phyloP scores from a whole-genome alignment of 2,113 vertebrate genomes.

The Odocoileus virginianus region DNA sequence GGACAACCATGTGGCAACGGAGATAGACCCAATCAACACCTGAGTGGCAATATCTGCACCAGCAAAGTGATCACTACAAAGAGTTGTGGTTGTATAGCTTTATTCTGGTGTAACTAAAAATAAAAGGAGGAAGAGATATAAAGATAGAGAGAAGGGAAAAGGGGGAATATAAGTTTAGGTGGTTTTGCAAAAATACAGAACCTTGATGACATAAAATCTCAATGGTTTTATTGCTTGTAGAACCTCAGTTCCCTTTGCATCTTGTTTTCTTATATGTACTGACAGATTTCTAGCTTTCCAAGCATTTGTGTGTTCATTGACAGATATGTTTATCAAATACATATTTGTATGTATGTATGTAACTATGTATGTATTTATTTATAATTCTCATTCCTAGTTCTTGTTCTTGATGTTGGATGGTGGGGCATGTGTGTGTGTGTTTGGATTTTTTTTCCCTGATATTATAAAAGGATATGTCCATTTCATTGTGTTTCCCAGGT shows the following conservation, averaged over 20 bases:
- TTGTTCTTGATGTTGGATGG: not conserved
- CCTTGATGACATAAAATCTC: not conserved
- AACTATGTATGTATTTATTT: not conserved
- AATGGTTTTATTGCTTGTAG: not conserved
- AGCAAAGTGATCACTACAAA: not conserved
- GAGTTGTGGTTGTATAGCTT: not conserved
- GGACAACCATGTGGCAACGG: not conserved
- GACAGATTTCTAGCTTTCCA: not conserved
- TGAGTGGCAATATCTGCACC: not conserved
- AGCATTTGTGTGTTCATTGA: not conserved
- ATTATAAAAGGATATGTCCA: not conserved
- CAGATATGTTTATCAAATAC: not conserved
- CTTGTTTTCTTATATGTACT: not conserved
- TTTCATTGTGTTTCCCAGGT: not conserved
- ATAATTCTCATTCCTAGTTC: not conserved
- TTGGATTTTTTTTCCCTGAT: not conserved
- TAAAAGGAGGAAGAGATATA: not conserved
- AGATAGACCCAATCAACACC: not conserved
- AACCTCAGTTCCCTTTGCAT: rapidly evolving
- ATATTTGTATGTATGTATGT: not conserved
- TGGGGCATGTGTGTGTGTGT: not conserved
- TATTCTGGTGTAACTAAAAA: not conserved
- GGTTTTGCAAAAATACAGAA: not conserved
- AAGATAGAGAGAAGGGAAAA: not conserved
- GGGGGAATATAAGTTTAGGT: not conserved